These are phyloP conservation scores for Saturnia pavonia DNA, from an alignment of 2,888 invertebrate species.

Conservation along the genomic window DNA sequence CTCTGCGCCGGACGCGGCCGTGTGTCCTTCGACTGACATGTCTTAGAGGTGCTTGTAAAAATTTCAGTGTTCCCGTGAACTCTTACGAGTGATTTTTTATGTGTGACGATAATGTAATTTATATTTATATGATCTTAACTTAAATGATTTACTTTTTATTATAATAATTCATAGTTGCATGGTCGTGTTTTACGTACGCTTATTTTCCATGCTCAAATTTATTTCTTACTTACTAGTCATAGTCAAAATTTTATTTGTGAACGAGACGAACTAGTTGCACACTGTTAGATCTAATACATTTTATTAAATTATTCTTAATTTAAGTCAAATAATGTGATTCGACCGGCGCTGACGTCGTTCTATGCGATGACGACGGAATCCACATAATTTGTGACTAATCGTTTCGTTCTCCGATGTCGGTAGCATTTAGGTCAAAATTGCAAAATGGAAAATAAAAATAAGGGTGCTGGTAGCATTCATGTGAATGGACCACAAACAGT, in stretches of 20 bases:
- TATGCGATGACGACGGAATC: slow-evolving; percentile 12
- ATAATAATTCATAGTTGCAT: slow-evolving; percentile 75
- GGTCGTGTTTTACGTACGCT: slow-evolving; percentile 70
- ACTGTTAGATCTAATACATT: slow-evolving; percentile 51
- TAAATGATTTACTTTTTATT: slow-evolving; percentile 63
- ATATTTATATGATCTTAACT: slow-evolving; percentile 50
- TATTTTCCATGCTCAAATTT: slow-evolving; percentile 80
- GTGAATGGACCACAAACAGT: slow-evolving; percentile 52
- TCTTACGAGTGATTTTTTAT: slow-evolving; percentile 43
- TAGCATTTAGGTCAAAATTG: slow-evolving; percentile 25
- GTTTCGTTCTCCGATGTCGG: slow-evolving; percentile 9
- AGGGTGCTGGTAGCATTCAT: slow-evolving; percentile 66
- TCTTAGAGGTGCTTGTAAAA: slow-evolving; percentile 19
- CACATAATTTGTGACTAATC: slow-evolving; percentile 3
- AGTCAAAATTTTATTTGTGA: slow-evolving; percentile 69
- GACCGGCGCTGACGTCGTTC: slow-evolving; percentile 32
- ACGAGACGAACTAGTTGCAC: slow-evolving; percentile 49
- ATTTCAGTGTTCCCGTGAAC: slow-evolving; percentile 31
- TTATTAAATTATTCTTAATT: slow-evolving; percentile 64
- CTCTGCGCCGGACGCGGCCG: slow-evolving; percentile 31
- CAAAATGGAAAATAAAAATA: slow-evolving; percentile 39
- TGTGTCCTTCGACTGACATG: slow-evolving; percentile 36
- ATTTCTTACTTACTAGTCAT: slow-evolving; percentile 80
- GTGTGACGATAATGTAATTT: slow-evolving; percentile 70
- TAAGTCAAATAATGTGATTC: slow-evolving; percentile 24